phyloP scores from a whole-genome alignment of 2,888 invertebrate species.

The Xanthorhoe designata region DNA sequence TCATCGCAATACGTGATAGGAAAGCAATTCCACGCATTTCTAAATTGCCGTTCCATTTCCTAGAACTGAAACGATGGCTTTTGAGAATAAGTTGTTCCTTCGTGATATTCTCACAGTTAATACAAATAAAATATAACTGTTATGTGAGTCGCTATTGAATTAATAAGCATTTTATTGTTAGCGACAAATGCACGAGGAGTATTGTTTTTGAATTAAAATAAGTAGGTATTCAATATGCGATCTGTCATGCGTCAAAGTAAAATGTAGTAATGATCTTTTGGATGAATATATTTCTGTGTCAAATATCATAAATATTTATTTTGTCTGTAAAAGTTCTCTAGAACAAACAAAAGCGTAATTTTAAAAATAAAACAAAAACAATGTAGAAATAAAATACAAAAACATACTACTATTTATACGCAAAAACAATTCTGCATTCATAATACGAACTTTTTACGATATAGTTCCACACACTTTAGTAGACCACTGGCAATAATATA shows the following conservation, averaged over 20 bases:
- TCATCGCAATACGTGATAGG: constrained; percentile 22
- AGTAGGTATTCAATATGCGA: too few species aligned
- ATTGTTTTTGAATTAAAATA: background rate
- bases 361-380: too few species aligned
- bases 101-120: constrained; percentile 7
- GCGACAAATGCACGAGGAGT: background rate
- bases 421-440: background rate
- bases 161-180: background rate
- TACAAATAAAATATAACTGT: constrained; percentile 16
- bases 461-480: background rate
- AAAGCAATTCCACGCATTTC: constrained; percentile 4
- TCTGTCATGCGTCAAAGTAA: too few species aligned
- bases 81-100: constrained; percentile 3
- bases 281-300: too few species aligned
- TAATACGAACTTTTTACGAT: background rate
- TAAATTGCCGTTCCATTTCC: constrained; percentile 10
- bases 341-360: too few species aligned
- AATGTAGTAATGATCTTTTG: too few species aligned
- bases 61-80: constrained; percentile 18
- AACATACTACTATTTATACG: too few species aligned
- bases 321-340: too few species aligned
- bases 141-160: constrained; percentile 11
- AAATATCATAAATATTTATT: too few species aligned
- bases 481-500: constrained; percentile 10
- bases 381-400: too few species aligned